Evolutionary conservation across 2,113 vertebrate species (phyloP), one percentile per base, ranked within the genome.

Genomic region (Indicator maculatus): DNA sequence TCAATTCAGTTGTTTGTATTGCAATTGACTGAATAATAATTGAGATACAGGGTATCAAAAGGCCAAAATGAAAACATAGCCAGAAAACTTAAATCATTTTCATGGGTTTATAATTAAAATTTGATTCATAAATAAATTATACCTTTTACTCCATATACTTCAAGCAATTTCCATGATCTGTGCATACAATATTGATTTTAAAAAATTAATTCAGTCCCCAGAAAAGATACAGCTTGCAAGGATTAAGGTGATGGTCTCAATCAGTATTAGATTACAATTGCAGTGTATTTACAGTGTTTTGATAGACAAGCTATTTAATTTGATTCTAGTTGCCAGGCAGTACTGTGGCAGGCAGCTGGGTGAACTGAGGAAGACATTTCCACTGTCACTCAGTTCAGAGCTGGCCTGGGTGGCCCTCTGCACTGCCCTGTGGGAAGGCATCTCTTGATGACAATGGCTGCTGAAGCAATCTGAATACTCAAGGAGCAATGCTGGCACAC

Each of bases 1-100:
- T 95, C 90, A 75, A 86, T 95, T 90, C 55, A 39, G 73, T 86
- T 86, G 53, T 88, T 94, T 96, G 61, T 93, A 77, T 36, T 84
- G 38, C 41, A 93, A 81, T 83, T 83, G 91, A 88, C 61, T 69
- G 61, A 95, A 90, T 83, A 83, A 16, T 59, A 93, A 86, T 78
- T 81, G 79, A 73, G 76, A 76, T 55, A 78, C 9, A 20, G 8
- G n/a, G 50, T 90, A 75, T 16, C 53, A 58, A 90, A 90, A 72
- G 61, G 73, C 86, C 58, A 78, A 73, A 96, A 56, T 20, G 30
- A 81, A 44, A 91, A 65, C 24, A 69, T 41, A 50, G 27, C 53
- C 53, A 72, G 65, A 90, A 83, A 73, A 77, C 1, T 39, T 64
- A 93, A 83, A 72, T 66, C 39, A 58, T 79, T 82, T 96, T 77